Percentiles rank a stretch among this genome's conserved stretches.
Evolutionary conservation across 2,888 invertebrate species (phyloP).

Genomic region (Agonopterix alstromeriana): DNA sequence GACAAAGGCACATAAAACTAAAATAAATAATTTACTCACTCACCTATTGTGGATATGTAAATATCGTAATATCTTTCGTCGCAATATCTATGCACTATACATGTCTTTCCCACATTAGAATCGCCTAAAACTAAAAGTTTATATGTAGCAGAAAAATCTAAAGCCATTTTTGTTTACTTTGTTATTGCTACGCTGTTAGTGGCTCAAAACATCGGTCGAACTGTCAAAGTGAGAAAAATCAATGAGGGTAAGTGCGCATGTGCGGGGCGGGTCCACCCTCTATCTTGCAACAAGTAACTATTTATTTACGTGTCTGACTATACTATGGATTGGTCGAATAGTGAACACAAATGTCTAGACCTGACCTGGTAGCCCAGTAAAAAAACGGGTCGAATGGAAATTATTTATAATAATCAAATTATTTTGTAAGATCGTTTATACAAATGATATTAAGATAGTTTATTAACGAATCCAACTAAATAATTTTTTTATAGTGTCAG

Average conservation of each 20-base stretch:
- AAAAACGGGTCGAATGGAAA: too few relatives aligned
- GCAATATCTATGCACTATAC: constrained; percentile 92
- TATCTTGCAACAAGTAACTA: constrained; percentile 45
- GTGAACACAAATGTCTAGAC: constrained; percentile 5
- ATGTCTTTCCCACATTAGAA: constrained; percentile 93
- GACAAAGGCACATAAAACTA: constrained; percentile 56
- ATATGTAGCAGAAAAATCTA: constrained; percentile 91
- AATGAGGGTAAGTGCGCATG: constrained; percentile 64
- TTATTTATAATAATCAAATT: too few relatives aligned
- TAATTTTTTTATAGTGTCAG: too few relatives aligned
- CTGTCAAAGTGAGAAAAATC: constrained; percentile 75
- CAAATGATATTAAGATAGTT: too few relatives aligned
- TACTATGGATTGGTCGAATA: neutral
- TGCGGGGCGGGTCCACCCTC: constrained; percentile 31
- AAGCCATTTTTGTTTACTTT: constrained; percentile 82
- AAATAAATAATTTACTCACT: constrained; percentile 75
- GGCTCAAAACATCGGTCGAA: constrained; percentile 64
- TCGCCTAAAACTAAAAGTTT: constrained; percentile 92
- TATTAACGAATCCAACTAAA: too few relatives aligned
- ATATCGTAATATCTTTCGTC: constrained; percentile 94
- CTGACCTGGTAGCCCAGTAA: too few relatives aligned
- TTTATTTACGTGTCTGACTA: neutral
- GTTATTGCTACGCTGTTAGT: constrained; percentile 47
- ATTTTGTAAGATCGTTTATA: too few relatives aligned
- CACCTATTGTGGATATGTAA: constrained; percentile 93